These are phyloP conservation scores for Lasioglossum zephyrum DNA, from an alignment of 2,888 invertebrate genomes.

Conservation along the genomic window DNA sequence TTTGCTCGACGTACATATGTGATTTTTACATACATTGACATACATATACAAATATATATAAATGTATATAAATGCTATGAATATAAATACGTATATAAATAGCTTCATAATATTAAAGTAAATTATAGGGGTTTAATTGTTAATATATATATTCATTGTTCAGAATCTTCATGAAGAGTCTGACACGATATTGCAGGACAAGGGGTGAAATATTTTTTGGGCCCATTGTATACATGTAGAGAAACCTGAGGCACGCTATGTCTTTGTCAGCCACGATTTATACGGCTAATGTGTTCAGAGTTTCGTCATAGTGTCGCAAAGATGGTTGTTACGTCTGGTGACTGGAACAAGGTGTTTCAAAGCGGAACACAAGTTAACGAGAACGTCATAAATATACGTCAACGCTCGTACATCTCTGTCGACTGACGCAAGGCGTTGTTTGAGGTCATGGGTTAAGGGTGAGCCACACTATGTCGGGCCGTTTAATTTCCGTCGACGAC, in stretches of 20 bases:
- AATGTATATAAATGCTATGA: too few relatives aligned
- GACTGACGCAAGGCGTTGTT: conserved; percentile 46
- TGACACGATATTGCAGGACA: too few relatives aligned
- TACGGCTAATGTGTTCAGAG: background rate
- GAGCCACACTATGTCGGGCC: conserved; percentile 36
- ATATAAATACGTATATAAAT: too few relatives aligned
- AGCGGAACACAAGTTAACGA: conserved; percentile 30
- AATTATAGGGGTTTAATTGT: too few relatives aligned
- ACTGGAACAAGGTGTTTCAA: background rate
- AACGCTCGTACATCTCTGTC: conserved; percentile 43
- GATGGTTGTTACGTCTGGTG: background rate
- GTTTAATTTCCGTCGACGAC: conserved; percentile 67
- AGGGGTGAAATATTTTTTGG: too few relatives aligned
- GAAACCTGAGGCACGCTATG: background rate
- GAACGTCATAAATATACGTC: conserved; percentile 52
- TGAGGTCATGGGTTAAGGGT: conserved; percentile 51
- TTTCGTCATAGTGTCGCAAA: background rate
- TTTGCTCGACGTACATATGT: too few relatives aligned
- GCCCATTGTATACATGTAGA: too few relatives aligned
- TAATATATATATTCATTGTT: too few relatives aligned
- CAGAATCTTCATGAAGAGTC: too few relatives aligned
- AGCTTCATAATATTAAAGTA: too few relatives aligned
- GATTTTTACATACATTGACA: too few relatives aligned
- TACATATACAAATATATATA: too few relatives aligned
- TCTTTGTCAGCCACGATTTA: background rate